Evolutionary conservation across 2,797 vertebrate genomes (phyloP), one percentile per base, ranked within the genome.

Genomic region (Ciconia nigra): DNA sequence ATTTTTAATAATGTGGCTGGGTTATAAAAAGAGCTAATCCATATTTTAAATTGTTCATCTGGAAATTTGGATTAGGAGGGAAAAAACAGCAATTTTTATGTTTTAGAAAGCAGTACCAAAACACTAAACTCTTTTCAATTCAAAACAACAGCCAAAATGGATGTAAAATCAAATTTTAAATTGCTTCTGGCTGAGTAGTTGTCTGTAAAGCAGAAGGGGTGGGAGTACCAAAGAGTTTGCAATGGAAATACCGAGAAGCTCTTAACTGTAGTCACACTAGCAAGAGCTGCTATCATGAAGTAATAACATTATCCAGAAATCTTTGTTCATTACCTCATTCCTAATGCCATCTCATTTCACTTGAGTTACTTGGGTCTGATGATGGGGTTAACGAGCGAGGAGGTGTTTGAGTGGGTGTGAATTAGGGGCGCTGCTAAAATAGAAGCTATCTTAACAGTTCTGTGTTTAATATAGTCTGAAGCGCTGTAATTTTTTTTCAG

Each of bases 301-400:
- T 83, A 96, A 74, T 96, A 96, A 93, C 72, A 90, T 90, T 80
- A 93, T 66, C 52, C 42, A 94, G 79, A 72, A 74, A 91, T 95
- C 72, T 94, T 93, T 91, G 61, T 89, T 96, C 89, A 76, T 87
- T 92, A 95, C 87, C 86, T 96, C 80, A 87, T 76, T 95, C 47
- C 81, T 87, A 92, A 89, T 49, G 80, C 87, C 71, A 72, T 84
- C 93, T 77, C 71, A 87, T 92, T 92, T 94, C 90, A 81, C 82
- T 95, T 77, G 89, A 93, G 89, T 95, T 83, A 42, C 78, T 95
- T 91, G 77, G 90, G 77, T 49, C 78, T 93, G 77, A 90, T 58
- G 90, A 10, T 35, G 73, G 87, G 84, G 81, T 94, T 97, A 96
- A 95, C 4, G 24, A 87, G 54, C 2, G 81, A 92, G 89, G 91